Evolutionary conservation across 2,113 vertebrate genomes (phyloP).

Genomic region (Pogona vitticeps): DNA sequence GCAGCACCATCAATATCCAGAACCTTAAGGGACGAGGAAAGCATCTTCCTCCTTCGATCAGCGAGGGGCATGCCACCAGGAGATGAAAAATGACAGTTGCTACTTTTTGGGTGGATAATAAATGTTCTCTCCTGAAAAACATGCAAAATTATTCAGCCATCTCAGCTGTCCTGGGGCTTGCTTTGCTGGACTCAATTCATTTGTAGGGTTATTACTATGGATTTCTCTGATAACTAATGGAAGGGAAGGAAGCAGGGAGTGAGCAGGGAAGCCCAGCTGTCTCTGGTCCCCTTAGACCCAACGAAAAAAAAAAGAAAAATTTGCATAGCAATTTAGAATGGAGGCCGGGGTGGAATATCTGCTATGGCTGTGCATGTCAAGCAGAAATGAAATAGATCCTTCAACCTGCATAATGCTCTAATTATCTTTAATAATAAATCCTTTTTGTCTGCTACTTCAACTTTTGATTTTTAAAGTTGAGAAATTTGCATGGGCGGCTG

Average conservation of each 20-base stretch:
- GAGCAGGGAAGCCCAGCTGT: background rate
- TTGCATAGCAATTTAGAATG: constrained; percentile 5
- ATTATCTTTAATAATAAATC: too few species aligned
- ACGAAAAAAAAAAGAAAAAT: background rate
- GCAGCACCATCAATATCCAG: background rate
- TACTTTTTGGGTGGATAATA: constrained; percentile 32
- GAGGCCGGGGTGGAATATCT: background rate
- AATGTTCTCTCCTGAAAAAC: constrained; percentile 31
- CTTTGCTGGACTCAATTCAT: background rate
- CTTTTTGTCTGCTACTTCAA: background rate
- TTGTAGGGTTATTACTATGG: constrained; percentile 19
- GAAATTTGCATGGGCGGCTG: background rate
- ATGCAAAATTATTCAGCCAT: background rate
- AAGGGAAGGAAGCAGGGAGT: constrained; percentile 36
- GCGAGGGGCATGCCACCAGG: background rate
- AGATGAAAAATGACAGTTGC: constrained; percentile 13
- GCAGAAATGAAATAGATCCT: background rate
- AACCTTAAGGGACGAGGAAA: background rate
- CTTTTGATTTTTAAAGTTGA: background rate
- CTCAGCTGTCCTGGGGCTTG: constrained; percentile 6
- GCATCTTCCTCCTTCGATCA: background rate
- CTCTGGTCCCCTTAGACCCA: background rate
- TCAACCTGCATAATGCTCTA: background rate
- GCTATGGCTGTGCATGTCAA: background rate
- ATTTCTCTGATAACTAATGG: constrained; percentile 52